phyloP scores from a whole-genome alignment of 2,113 vertebrate species.

The Azemiops feae region DNA sequence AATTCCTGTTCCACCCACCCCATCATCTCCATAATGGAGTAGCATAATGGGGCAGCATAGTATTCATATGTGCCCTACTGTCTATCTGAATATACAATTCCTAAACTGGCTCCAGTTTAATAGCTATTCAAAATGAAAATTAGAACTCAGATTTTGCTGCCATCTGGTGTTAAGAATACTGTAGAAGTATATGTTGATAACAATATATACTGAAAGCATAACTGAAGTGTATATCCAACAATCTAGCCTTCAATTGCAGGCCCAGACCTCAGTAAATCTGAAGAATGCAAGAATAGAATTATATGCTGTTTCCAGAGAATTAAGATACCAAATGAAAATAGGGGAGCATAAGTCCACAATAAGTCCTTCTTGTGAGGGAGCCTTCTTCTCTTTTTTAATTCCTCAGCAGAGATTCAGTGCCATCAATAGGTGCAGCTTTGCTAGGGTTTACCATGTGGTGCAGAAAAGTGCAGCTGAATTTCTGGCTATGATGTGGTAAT shows the following conservation, averaged over 20 bases:
- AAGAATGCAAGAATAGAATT: background rate
- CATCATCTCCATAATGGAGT: background rate
- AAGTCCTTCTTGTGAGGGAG: background rate
- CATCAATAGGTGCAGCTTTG: background rate
- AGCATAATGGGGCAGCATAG: background rate
- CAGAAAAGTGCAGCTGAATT: background rate
- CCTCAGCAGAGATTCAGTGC: background rate
- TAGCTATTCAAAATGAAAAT: background rate
- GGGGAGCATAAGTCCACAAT: background rate
- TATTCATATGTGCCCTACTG: background rate
- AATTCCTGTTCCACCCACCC: background rate
- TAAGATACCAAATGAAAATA: background rate
- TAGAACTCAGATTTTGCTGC: conserved; percentile 1
- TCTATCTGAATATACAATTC: background rate
- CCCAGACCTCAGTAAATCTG: background rate
- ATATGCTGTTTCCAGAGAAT: background rate
- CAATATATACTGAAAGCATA: background rate
- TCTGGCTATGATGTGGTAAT: background rate
- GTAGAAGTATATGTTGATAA: background rate
- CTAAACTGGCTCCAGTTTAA: background rate
- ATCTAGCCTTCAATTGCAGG: background rate
- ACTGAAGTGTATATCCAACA: background rate
- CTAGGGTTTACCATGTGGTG: background rate
- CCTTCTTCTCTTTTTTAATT: background rate
- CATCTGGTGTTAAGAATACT: conserved; percentile 1